Base-by-base conservation (phyloP, 2,113 vertebrate genomes). In the Furnarius figulus region DNA sequence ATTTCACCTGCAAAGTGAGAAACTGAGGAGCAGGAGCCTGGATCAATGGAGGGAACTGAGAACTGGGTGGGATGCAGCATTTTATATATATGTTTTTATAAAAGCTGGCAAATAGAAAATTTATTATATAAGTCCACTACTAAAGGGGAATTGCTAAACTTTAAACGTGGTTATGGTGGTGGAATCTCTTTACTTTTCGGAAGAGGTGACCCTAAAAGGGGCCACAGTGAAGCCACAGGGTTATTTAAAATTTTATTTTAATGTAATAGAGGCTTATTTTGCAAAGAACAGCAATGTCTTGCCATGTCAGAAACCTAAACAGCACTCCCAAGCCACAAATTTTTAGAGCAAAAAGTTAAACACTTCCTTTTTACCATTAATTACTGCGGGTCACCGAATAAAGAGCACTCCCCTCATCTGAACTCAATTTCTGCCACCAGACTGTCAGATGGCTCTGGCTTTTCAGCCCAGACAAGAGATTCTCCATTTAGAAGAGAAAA, bases 341-440 rank as follows among this genome's bases (percentile, higher is more conserved):
- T 70, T 84, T 79, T 37, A 74, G 33, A 77, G 35, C 14, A 76
- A 93, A 79, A 92, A 63, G 50, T 67, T 50, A 80, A 93, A 86
- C 21, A 24, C 14, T 90, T 95, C 49, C 68, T 66, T 92, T 91
- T 73, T 53, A 22, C 31, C 28, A 70, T 49, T 53, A 79, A 73
- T 65, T 88, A 30, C 22, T 63, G 35, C 66, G 46, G 50, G 59
- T 86, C 75, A 86, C 37, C 33, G 72, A 90, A 76, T 58, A 80
- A 88, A 92, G 63, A 92, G 37, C 30, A 47, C 14, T 61, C 42
- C 76, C 72, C 82, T 80, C 90, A 88, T 83, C 44, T 97, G 92
- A 97, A 95, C 75, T 66, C 85, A 55, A 3, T 74, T 85, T 90
- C 82, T 95, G 62, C 58, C 67, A 91, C 49, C 58, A 67, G 66